Conservation (phyloP, 2,797 vertebrate species). For the Channa striata region DNA sequence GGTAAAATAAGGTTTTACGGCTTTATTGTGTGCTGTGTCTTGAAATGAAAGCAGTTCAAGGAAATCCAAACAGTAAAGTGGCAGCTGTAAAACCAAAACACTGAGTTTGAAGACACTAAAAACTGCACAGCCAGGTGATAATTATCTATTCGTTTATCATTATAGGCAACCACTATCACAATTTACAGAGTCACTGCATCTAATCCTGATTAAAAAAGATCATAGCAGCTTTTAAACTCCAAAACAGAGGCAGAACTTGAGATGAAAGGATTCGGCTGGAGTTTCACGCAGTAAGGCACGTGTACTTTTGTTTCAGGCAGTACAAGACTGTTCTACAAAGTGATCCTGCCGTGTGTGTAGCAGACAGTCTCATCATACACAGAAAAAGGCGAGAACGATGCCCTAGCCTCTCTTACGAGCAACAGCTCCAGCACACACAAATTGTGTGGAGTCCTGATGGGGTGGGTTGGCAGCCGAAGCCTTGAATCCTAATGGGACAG, state of each 20-base stretch:
- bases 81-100: background rate
- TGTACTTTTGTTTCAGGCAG: slow-evolving; percentile 15
- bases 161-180: background rate
- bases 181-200: background rate
- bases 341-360: slow-evolving; percentile 34
- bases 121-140: background rate
- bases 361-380: slow-evolving; percentile 14
- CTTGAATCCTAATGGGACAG: slow-evolving; percentile 25
- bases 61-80: background rate
- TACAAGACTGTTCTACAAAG: slow-evolving; percentile 1
- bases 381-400: slow-evolving; percentile 36
- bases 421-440: slow-evolving; percentile 13
- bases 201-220: background rate
- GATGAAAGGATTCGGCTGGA: background rate
- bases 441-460: slow-evolving; percentile 34
- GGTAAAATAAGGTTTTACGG: background rate
- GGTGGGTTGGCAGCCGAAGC: background rate
- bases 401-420: slow-evolving; percentile 10
- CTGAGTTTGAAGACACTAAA: background rate
- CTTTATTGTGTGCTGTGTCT: background rate
- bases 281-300: background rate
- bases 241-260: background rate
- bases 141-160: background rate
- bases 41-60: background rate
- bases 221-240: background rate